Evolutionary conservation across 2,797 vertebrate species (phyloP).

Genomic region (Ctenopoma multispine): DNA sequence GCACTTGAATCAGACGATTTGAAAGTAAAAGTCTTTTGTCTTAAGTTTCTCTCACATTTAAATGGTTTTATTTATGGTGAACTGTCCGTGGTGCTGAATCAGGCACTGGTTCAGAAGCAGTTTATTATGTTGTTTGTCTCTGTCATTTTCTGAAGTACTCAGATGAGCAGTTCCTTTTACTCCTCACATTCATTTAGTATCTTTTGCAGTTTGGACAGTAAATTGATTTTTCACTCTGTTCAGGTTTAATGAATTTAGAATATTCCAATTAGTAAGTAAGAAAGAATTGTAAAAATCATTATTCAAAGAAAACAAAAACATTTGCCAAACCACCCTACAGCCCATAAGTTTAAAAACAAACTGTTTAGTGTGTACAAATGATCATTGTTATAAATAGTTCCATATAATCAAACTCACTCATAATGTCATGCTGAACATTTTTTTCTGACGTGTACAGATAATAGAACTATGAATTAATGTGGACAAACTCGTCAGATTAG

Average conservation of each 20-base stretch:
- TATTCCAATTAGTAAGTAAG: background rate
- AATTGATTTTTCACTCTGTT: too few species aligned
- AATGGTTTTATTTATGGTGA: background rate
- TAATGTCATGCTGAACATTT: too few species aligned
- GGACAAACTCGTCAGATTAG: too few species aligned
- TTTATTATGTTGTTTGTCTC: slow-evolving; percentile 27
- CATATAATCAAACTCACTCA: background rate
- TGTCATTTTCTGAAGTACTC: too few species aligned
- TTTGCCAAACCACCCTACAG: background rate
- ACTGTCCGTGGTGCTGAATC: slow-evolving; percentile 28
- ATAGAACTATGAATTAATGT: too few species aligned
- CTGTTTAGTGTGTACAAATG: background rate
- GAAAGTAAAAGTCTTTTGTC: background rate
- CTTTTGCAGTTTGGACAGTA: too few species aligned
- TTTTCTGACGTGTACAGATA: too few species aligned
- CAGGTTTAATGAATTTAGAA: too few species aligned
- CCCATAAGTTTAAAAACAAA: background rate
- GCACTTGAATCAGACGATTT: background rate
- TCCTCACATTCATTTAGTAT: too few species aligned
- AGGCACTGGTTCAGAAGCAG: slow-evolving; percentile 1
- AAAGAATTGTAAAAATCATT: background rate
- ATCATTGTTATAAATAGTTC: background rate
- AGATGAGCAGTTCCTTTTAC: too few species aligned
- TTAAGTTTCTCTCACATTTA: background rate
- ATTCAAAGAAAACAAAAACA: background rate